A percentile compares a stretch with the other conserved stretches of the same genome.
These are phyloP conservation scores for Tinea pellionella DNA, from an alignment of 2,888 invertebrate genomes.

Conservation along the genomic window DNA sequence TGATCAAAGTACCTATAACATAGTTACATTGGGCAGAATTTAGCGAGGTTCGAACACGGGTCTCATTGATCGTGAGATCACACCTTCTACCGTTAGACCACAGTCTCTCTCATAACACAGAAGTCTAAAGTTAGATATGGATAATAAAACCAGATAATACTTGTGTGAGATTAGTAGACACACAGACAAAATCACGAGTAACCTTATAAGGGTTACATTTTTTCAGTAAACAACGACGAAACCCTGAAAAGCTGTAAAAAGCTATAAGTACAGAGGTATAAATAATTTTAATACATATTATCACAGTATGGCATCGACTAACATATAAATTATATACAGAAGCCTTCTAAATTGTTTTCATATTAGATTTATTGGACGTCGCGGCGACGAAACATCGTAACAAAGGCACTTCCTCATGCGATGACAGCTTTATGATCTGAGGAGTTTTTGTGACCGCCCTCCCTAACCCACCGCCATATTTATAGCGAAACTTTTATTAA, in stretches of 20 bases:
- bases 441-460: slow-evolving; percentile 68
- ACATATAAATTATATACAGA: neutral
- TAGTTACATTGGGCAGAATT: no score
- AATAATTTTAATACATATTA: neutral
- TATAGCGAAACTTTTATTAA: slow-evolving; percentile 65
- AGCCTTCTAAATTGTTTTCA: slow-evolving; percentile 42
- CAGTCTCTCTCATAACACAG: no score
- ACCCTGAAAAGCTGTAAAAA: neutral
- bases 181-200: no score
- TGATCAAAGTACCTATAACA: no score
- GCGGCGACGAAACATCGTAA: slow-evolving; percentile 43
- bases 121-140: no score
- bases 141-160: no score
- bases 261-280: neutral
- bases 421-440: slow-evolving; percentile 67
- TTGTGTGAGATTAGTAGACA: no score
- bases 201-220: no score
- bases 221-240: no score
- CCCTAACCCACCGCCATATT: slow-evolving; percentile 43
- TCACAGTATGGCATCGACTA: neutral
- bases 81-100: no score
- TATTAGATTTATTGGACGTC: slow-evolving; percentile 55
- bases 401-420: slow-evolving; percentile 67
- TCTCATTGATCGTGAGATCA: no score
- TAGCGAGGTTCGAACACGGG: no score